Conservation (phyloP, 2,888 invertebrate genomes). For the Drosophila histrio region DNA sequence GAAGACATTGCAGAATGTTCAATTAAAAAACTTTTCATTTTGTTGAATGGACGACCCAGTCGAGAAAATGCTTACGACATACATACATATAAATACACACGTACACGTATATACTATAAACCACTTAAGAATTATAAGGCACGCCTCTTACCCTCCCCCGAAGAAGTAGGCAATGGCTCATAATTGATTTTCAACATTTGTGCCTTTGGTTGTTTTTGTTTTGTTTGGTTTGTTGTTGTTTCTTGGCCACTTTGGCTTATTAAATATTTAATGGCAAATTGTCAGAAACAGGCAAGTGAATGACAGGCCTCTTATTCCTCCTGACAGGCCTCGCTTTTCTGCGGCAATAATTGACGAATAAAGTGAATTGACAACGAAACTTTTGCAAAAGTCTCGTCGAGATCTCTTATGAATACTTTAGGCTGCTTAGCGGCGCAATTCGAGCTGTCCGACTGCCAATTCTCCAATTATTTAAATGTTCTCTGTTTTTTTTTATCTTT, state of each 20-base stretch:
- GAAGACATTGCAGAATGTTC: constrained; percentile 63
- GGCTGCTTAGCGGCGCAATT: constrained; percentile 31
- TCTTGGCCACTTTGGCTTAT: constrained; percentile 70
- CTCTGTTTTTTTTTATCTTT: constrained; percentile 7
- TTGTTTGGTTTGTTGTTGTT: constrained; percentile 31
- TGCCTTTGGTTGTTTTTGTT: constrained; percentile 3
- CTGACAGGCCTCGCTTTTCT: constrained; percentile 14
- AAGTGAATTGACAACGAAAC: constrained; percentile 47
- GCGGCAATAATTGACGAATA: constrained; percentile 53
- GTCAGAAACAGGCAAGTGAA: constrained; percentile 65
- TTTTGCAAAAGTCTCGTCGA: constrained; percentile 28
- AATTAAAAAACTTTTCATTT: constrained; percentile 71
- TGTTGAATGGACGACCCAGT: background rate
- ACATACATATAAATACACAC: background rate
- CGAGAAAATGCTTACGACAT: background rate
- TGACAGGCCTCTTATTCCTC: constrained; percentile 40
- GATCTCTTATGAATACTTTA: constrained; percentile 53
- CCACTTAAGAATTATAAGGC: constrained; percentile 52
- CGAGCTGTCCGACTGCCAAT: constrained; percentile 49
- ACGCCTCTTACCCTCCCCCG: background rate
- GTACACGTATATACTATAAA: constrained; percentile 40
- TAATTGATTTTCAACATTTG: constrained; percentile 72
- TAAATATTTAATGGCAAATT: constrained; percentile 76
- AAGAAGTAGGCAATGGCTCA: constrained; percentile 21
- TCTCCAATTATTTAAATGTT: constrained; percentile 75